Base-by-base conservation (phyloP, 2,113 vertebrate species). In the Diphyllodes magnificus region DNA sequence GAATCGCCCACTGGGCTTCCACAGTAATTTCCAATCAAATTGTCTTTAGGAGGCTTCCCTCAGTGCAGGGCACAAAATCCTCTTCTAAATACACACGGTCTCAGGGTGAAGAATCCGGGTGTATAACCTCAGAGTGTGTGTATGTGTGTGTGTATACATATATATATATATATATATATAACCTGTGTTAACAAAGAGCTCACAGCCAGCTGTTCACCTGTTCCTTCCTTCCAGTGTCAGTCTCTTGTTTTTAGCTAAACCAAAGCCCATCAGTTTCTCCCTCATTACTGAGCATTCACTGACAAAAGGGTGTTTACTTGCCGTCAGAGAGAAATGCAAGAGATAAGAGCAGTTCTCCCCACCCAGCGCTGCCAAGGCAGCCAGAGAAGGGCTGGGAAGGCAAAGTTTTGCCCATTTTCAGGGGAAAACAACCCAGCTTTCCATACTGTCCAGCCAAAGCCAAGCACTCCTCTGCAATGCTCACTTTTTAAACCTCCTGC, bases 141-240 rank as follows among this genome's bases (percentile, higher is more conserved):
- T 44, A 5, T 42, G 2, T n/a, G 5, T 35, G 2, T 47, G 0
- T 3, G 4, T 20, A 3, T 30, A 15, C 2, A 3, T 20, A 2
- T 13, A 3, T 30, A 15, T 28, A 20, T n/a, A n/a, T 6, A 24
- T 28, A 7, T 23, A 24, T 35, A 12, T 11, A 56, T 2, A 51
- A 47, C 7, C n/a, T 49, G 9, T 42, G 31, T 23, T 56, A 69
- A 56, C n/a, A 77, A 81, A 57, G 39, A 50, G 47, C 66, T 90
- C 50, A 19, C 1, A 66, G 59, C 17, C 24, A 33, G 9, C 31
- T 65, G 16, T 64, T 79, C 92, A 93, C 90, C 82, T 91, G 92
- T 70, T 91, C 14, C 70, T 76, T 69, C 76, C 51, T 82, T 39
- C n/a, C 5, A 1, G 7, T 2, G 16, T 25, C 73, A 33, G 66